Conservation (phyloP, 2,888 invertebrate genomes). For the Gibbula magus region DNA sequence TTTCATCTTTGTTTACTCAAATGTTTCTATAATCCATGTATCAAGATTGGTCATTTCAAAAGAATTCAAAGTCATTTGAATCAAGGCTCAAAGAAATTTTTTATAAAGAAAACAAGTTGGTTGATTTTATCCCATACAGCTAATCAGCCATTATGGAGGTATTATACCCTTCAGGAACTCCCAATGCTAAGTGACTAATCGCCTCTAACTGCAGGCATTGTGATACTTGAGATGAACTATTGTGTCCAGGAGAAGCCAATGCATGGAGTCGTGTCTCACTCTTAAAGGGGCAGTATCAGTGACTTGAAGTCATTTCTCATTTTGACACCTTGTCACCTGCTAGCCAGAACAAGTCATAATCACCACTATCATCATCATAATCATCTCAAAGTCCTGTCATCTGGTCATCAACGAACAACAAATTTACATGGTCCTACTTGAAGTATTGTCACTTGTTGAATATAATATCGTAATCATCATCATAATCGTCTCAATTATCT, state of each 20-base stretch:
- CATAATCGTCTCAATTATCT: too few relatives aligned
- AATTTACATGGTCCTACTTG: too few relatives aligned
- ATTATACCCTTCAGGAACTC: not conserved
- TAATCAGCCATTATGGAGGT: not conserved
- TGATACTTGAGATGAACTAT: not conserved
- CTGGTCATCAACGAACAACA: too few relatives aligned
- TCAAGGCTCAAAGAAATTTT: not conserved
- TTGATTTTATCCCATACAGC: not conserved
- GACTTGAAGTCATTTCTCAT: not conserved
- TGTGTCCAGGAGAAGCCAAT: too few relatives aligned
- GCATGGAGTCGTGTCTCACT: too few relatives aligned
- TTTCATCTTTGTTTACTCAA: not conserved
- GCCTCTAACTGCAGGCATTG: not conserved
- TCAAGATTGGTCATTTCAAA: not conserved
- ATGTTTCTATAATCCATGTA: not conserved
- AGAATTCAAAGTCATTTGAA: not conserved
- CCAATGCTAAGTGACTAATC: not conserved
- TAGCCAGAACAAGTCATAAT: not conserved
- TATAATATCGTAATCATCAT: too few relatives aligned
- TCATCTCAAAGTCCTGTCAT: too few relatives aligned
- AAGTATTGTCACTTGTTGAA: too few relatives aligned
- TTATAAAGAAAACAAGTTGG: not conserved
- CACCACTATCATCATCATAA: too few relatives aligned
- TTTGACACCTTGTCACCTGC: constrained; percentile 4
- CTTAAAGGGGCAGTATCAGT: too few relatives aligned